A percentile compares a stretch with the other conserved stretches of the same genome.
Conservation (phyloP, 2,888 invertebrate genomes). For the Drosophila hawaiiensis region DNA sequence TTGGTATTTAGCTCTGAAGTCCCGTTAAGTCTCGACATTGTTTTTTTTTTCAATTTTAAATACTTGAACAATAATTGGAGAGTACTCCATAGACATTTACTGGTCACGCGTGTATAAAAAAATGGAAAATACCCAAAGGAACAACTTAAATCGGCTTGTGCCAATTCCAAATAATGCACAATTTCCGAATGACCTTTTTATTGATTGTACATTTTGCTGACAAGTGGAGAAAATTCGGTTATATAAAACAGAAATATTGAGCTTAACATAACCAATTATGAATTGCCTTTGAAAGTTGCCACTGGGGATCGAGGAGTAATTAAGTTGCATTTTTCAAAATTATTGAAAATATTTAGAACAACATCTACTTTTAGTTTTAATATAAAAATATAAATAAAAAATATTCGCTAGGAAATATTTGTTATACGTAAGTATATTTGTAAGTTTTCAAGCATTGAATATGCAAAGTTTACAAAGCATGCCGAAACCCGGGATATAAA, state of each 20-base stretch:
- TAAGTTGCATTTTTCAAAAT: slow-evolving; percentile 54
- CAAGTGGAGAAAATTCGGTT: slow-evolving; percentile 26
- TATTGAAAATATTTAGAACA: slow-evolving; percentile 26
- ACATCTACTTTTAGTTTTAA: slow-evolving; percentile 11
- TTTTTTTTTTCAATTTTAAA: slow-evolving; percentile 28
- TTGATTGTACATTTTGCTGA: slow-evolving; percentile 34
- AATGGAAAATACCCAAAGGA: slow-evolving; percentile 21
- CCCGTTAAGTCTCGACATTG: slow-evolving; percentile 28
- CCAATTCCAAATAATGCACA: slow-evolving; percentile 42
- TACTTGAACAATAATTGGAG: slow-evolving; percentile 48
- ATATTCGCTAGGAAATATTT: slow-evolving; percentile 30
- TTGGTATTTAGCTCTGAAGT: slow-evolving; percentile 6
- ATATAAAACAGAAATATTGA: slow-evolving; percentile 45
- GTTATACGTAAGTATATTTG: slow-evolving; percentile 19
- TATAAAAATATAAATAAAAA: slow-evolving; percentile 5
- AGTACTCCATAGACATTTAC: slow-evolving; percentile 23
- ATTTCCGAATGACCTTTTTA: slow-evolving; percentile 23
- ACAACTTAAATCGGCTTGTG: slow-evolving; percentile 24
- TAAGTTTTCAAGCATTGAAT: slow-evolving; percentile 25
- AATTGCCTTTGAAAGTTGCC: slow-evolving; percentile 11
- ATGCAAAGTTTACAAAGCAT: slow-evolving; percentile 43
- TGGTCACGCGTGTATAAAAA: slow-evolving; percentile 46
- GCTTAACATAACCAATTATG: slow-evolving; percentile 60
- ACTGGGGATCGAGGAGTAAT: neutral
- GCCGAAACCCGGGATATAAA: slow-evolving; percentile 13